Percentiles rank a stretch among this genome's conserved stretches.
These are phyloP conservation scores for Phalera bucephala DNA, from an alignment of 2,888 invertebrate genomes.

Conservation along the genomic window DNA sequence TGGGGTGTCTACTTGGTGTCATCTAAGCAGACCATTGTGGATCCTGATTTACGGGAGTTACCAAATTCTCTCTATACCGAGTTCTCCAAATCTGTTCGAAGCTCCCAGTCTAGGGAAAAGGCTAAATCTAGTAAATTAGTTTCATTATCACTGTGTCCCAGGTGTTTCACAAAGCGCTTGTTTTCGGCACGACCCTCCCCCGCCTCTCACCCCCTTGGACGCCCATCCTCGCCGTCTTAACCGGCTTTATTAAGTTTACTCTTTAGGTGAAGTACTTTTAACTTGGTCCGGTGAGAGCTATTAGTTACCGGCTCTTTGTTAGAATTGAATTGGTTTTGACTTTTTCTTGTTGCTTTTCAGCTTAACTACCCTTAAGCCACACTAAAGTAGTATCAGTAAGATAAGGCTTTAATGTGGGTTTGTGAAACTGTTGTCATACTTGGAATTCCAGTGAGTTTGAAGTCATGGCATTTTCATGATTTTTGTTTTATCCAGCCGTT, in stretches of 20 bases:
- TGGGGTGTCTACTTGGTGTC: too few relatives aligned
- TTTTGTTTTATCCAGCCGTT: too few relatives aligned
- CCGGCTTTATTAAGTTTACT: constrained; percentile 51
- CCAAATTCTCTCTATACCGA: too few relatives aligned
- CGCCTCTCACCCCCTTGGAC: constrained; percentile 8
- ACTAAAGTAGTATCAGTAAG: too few relatives aligned
- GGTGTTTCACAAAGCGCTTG: constrained; percentile 44
- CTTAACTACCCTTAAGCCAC: not conserved
- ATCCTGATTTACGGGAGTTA: too few relatives aligned
- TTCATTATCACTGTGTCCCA: constrained; percentile 55
- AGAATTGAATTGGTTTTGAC: constrained; percentile 23
- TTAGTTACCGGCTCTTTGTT: constrained; percentile 35
- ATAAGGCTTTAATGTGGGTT: too few relatives aligned
- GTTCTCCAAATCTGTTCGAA: constrained; percentile 19
- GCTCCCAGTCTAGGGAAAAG: constrained; percentile 10
- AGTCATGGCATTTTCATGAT: too few relatives aligned
- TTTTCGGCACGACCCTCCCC: constrained; percentile 32
- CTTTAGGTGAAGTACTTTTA: constrained; percentile 43
- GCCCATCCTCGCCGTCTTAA: constrained; percentile 32
- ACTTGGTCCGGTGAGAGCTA: constrained; percentile 27
- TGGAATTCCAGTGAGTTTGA: too few relatives aligned
- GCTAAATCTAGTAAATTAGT: constrained; percentile 56
- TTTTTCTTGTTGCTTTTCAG: not conserved
- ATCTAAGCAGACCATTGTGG: too few relatives aligned
- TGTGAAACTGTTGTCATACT: too few relatives aligned